These are phyloP conservation scores for Centropristis striata DNA, from an alignment of 2,113 vertebrate genomes.

Conservation along the genomic window DNA sequence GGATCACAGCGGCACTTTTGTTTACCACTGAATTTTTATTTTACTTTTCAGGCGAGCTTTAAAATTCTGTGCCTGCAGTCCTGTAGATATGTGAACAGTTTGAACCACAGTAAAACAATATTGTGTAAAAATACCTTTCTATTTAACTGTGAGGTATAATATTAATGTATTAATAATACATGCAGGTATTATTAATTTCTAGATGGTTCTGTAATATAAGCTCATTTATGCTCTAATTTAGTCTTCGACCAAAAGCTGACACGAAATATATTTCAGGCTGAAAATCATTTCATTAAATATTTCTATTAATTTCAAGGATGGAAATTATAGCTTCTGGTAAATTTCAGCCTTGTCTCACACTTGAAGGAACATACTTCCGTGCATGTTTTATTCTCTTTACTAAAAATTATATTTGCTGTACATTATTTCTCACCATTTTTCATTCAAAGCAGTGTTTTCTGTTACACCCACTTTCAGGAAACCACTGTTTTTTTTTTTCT, in stretches of 20 bases:
- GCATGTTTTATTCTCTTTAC: neutral
- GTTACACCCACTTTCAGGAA: constrained; percentile 35
- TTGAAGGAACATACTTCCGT: constrained; percentile 18
- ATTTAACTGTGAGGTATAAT: constrained; percentile 47
- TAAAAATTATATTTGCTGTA: neutral
- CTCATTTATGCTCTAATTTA: constrained; percentile 50
- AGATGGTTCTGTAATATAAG: constrained; percentile 53
- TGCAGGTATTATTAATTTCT: constrained; percentile 43
- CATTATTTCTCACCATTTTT: neutral
- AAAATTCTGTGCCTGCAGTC: neutral
- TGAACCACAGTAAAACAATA: constrained; percentile 27
- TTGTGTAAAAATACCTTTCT: constrained; percentile 24
- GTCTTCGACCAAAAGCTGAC: constrained; percentile 42
- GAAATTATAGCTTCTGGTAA: constrained; percentile 52
- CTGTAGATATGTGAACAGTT: neutral
- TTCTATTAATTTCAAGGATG: constrained; percentile 54
- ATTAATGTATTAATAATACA: constrained; percentile 66
- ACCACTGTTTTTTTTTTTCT: constrained; percentile 30
- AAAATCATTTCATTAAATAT: constrained; percentile 62
- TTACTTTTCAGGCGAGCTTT: neutral
- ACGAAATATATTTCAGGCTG: constrained; percentile 53
- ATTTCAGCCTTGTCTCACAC: constrained; percentile 25
- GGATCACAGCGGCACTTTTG: neutral
- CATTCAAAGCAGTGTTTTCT: constrained; percentile 9
- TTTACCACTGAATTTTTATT: neutral